Conservation (phyloP, 2,888 invertebrate genomes). For the Scaptomyza reducta region DNA sequence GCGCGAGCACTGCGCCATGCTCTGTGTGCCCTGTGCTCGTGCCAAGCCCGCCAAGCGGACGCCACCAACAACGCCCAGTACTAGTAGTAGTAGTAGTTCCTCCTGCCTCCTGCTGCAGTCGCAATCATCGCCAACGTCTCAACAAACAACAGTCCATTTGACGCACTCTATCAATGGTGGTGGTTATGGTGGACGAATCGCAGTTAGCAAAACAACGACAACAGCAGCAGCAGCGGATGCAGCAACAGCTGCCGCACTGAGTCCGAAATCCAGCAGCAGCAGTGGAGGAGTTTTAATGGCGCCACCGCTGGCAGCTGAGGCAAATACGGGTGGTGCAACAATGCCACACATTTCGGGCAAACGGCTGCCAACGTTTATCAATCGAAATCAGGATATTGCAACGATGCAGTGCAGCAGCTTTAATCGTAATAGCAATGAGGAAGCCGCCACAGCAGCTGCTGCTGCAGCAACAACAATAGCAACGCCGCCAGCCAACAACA, state of each 20-base stretch:
- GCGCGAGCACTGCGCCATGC: constrained; percentile 85
- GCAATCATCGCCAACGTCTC: constrained; percentile 15
- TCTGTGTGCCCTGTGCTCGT: constrained; percentile 86
- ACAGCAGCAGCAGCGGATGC: constrained; percentile 11
- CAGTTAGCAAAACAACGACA: constrained; percentile 12
- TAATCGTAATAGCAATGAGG: constrained; percentile 25
- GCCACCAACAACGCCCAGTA: constrained; percentile 30
- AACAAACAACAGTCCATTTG: constrained; percentile 3
- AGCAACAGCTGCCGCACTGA: constrained; percentile 21
- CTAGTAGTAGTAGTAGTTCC: not conserved
- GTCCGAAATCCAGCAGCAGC: constrained; percentile 24
- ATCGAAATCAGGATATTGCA: constrained; percentile 41
- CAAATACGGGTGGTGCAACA: constrained; percentile 13
- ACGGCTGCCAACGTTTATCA: constrained; percentile 3
- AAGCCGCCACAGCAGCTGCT: constrained; percentile 2
- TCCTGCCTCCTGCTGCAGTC: constrained; percentile 6
- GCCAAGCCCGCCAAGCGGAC: constrained; percentile 70
- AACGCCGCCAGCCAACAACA: constrained; percentile 4
- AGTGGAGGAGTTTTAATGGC: constrained; percentile 19
- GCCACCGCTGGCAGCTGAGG: constrained; percentile 25
- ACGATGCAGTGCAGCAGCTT: constrained; percentile 54
- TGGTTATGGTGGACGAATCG: not conserved
- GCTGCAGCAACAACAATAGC: constrained; percentile 23
- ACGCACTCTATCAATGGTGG: not conserved
- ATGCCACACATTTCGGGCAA: constrained; percentile 5